A percentile compares a stretch with the other conserved stretches of the same genome.
Conservation (phyloP, 2,797 vertebrate genomes). For the Fistularia commersonii region DNA sequence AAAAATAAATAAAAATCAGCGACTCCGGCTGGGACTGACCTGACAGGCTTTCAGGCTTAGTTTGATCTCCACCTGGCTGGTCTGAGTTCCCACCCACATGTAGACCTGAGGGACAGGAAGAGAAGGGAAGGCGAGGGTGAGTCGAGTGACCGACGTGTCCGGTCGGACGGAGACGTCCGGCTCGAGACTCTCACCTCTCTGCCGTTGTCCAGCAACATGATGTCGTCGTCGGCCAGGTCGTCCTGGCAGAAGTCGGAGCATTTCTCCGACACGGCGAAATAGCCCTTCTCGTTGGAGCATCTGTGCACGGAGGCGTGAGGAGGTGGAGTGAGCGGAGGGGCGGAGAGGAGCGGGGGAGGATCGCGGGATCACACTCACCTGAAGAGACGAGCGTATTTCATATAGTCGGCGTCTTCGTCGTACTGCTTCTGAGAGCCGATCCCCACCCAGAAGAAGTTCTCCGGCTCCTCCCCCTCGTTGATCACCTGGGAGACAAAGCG, state of each 20-base stretch:
- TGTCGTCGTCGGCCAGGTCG: slow-evolving; percentile 95
- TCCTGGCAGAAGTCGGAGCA: slow-evolving; percentile 98
- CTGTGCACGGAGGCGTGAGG: slow-evolving; percentile 53
- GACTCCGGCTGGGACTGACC: slow-evolving; percentile 64
- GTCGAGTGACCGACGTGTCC: neutral
- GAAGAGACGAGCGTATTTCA: slow-evolving; percentile 95
- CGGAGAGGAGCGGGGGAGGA: neutral
- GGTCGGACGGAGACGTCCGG: neutral
- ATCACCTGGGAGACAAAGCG: slow-evolving; percentile 81
- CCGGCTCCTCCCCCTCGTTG: slow-evolving; percentile 94
- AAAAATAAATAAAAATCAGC: too few species aligned
- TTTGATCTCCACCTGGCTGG: slow-evolving; percentile 98
- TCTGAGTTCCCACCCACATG: slow-evolving; percentile 99
- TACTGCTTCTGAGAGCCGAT: slow-evolving; percentile 92
- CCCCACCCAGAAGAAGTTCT: slow-evolving; percentile 99
- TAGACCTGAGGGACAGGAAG: slow-evolving; percentile 80
- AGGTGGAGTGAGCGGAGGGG: neutral
- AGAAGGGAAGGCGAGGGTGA: slow-evolving; percentile 1
- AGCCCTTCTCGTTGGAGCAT: slow-evolving; percentile 98
- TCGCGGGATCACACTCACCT: slow-evolving; percentile 65
- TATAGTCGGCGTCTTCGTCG: slow-evolving; percentile 92
- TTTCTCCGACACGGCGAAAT: slow-evolving; percentile 95
- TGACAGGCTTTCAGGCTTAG: slow-evolving; percentile 96
- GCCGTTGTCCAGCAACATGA: slow-evolving; percentile 97
- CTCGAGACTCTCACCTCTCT: slow-evolving; percentile 74